These are phyloP conservation scores for Tenthredo notha DNA, from an alignment of 2,888 invertebrate genomes.

Conservation along the genomic window DNA sequence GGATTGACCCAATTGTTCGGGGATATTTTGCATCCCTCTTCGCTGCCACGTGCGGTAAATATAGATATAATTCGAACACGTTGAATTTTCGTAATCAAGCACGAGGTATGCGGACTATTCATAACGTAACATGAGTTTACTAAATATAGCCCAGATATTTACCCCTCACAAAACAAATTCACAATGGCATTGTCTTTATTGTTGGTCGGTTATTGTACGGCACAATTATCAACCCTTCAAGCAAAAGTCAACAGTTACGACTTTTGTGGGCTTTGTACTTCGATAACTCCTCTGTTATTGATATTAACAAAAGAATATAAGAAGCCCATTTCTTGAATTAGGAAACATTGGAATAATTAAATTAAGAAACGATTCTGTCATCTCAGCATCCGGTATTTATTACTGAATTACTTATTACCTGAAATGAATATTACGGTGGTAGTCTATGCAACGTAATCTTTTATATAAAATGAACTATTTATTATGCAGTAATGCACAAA, in stretches of 20 bases:
- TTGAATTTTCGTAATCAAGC: conserved; percentile 18
- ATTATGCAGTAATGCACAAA: neutral
- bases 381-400: neutral
- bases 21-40: neutral
- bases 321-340: neutral
- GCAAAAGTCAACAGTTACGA: conserved; percentile 6
- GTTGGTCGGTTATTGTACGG: neutral
- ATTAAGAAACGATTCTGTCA: neutral
- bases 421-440: neutral
- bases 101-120: neutral
- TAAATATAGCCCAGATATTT: conserved; percentile 14
- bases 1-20: neutral
- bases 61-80: conserved; percentile 12
- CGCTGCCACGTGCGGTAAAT: neutral
- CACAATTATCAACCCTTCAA: neutral
- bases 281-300: neutral
- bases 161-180: neutral
- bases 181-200: neutral
- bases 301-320: neutral
- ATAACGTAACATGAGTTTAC: neutral
- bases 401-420: neutral
- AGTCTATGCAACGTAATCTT: neutral
- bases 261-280: neutral
- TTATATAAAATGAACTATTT: neutral
- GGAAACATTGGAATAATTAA: neutral